Base-by-base conservation (phyloP, 2,113 vertebrate genomes). In the Grantiella picta region DNA sequence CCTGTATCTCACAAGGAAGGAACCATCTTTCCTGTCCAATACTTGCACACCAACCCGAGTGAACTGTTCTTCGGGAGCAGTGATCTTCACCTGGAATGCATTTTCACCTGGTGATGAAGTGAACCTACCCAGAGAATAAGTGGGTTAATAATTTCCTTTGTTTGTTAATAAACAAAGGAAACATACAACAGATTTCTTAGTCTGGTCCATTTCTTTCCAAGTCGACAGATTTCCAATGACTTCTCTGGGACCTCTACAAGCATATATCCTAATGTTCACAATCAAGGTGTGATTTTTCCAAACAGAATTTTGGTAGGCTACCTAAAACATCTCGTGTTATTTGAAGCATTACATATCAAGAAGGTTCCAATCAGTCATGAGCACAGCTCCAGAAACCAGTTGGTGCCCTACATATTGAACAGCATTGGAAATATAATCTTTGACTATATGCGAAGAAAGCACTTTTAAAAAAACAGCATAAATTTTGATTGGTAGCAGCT, bases 1-100 rank as follows among this genome's bases (percentile, higher is more conserved):
- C 96, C 99, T 98, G 93, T 99, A 99, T 45, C 99, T 98, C 22
- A 99, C 99, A 28, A 99, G 97, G 91, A 99, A 99, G 20, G 99
- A 99, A 13, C 99, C 99, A 95, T 99, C 99, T 61, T 98, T 98
- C 76, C 99, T 98, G 95, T 99, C 99, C 96, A 99, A 97, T 76
- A 99, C 97, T 93, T 99, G 99, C 71, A 99, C 97, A 94, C 99
- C 99, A 57, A 99, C 98, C 81, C 99, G 98, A 86, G 98, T 98
- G 96, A 99, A 99, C 15, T 98, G 98, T 82, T 99, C 99, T 13
- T 97, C 98, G 0, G 98, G 98, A 64, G 99, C 99, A 31, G 97
- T 97, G 61, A 99, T 98, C 96, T 98, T 98, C 94, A 99, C 98
- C 64, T 99, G 98, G 96, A 99, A 99, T 13, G 97, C 98, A 52